Conservation (phyloP, 2,113 vertebrate species). For the Sylvilagus bachmani region DNA sequence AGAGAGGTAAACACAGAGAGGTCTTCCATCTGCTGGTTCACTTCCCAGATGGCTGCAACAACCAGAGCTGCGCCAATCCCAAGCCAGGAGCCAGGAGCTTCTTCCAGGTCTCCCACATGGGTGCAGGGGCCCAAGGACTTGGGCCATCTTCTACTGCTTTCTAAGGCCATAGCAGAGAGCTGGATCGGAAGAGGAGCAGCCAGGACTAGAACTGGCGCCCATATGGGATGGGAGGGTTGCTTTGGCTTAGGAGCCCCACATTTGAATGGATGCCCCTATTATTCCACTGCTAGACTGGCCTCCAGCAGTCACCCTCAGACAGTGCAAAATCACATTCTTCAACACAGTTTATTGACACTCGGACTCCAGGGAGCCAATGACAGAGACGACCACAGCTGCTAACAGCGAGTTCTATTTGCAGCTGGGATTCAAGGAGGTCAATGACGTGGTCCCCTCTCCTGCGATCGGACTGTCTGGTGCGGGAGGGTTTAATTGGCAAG, state of each 20-base stretch:
- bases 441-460: neutral
- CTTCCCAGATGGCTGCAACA: too few relatives aligned
- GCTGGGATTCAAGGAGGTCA: neutral
- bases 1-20: too few relatives aligned
- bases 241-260: neutral
- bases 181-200: too few relatives aligned
- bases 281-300: rapidly evolving
- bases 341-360: neutral
- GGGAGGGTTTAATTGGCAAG: constrained; percentile 20
- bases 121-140: too few relatives aligned
- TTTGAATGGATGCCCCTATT: neutral
- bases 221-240: neutral
- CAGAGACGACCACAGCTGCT: neutral
- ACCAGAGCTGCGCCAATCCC: too few relatives aligned
- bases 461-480: neutral
- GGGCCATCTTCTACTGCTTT: too few relatives aligned
- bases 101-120: too few relatives aligned
- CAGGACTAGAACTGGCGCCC: too few relatives aligned
- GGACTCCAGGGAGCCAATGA: rapidly evolving
- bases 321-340: neutral
- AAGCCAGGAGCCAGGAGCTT: too few relatives aligned
- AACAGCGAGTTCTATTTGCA: neutral
- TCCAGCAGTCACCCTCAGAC: neutral
- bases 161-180: too few relatives aligned
- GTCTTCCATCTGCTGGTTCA: too few relatives aligned